Percentiles rank a stretch among this genome's conserved stretches.
These are phyloP conservation scores for Conus ventricosus DNA, from an alignment of 1,140 invertebrate species.

Conservation along the genomic window DNA sequence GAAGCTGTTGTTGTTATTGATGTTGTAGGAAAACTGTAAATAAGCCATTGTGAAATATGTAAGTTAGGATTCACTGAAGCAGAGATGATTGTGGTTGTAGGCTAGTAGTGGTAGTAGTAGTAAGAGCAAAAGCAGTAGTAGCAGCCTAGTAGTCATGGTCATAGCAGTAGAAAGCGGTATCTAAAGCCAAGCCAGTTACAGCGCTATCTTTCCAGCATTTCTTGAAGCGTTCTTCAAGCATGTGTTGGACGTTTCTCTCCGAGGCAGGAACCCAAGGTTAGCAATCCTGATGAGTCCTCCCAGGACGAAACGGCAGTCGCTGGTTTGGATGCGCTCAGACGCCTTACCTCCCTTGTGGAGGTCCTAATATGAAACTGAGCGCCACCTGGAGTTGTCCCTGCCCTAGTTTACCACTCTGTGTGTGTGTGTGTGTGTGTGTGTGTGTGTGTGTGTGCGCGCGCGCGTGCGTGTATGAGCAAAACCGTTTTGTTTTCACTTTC, in stretches of 20 bases:
- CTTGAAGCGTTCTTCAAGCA: not conserved
- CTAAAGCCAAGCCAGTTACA: not conserved
- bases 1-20: too few relatives aligned
- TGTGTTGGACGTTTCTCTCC: not conserved
- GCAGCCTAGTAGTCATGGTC: too few relatives aligned
- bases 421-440: conserved; percentile 14
- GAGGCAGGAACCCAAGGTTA: not conserved
- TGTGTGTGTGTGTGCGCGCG: not conserved
- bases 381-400: not conserved
- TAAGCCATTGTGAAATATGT: too few relatives aligned
- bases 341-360: too few relatives aligned
- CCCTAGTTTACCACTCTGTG: not conserved
- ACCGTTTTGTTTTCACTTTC: too few relatives aligned
- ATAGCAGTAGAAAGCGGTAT: not conserved
- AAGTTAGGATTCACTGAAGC: too few relatives aligned
- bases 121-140: not conserved
- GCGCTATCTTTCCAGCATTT: not conserved
- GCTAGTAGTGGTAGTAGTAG: not conserved
- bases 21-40: too few relatives aligned
- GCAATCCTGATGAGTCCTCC: not conserved
- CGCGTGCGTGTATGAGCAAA: not conserved
- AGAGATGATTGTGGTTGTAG: too few relatives aligned
- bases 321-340: too few relatives aligned
- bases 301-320: too few relatives aligned
- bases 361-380: not conserved